These are phyloP conservation scores for Microcebus lehilahytsara DNA, from an alignment of 2,113 vertebrate genomes.

Conservation along the genomic window DNA sequence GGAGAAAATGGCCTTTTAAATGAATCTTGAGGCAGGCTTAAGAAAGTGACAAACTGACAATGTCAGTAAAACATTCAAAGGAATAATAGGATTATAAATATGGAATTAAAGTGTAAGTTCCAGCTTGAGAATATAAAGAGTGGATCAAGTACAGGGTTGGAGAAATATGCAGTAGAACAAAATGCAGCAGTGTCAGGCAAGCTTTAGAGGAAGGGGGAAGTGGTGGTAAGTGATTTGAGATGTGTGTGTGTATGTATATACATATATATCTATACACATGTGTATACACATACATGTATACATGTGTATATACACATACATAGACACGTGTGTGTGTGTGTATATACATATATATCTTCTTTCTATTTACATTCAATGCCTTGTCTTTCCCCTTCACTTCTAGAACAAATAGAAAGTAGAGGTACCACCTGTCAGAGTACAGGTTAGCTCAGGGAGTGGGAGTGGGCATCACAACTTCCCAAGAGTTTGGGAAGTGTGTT, in stretches of 20 bases:
- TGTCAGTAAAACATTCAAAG: not conserved
- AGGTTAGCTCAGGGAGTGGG: accelerated
- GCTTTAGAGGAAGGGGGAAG: accelerated
- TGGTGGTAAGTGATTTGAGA: not conserved
- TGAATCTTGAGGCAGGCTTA: not conserved
- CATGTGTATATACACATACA: too few relatives aligned
- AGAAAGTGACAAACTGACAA: not conserved
- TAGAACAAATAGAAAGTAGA: not conserved
- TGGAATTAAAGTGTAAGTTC: not conserved
- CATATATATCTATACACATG: too few relatives aligned
- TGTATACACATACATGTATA: too few relatives aligned
- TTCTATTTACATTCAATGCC: not conserved
- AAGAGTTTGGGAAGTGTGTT: accelerated
- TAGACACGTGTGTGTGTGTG: too few relatives aligned
- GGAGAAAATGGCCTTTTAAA: not conserved
- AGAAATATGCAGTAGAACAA: not conserved
- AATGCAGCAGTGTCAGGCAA: not conserved
- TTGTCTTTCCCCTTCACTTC: not conserved
- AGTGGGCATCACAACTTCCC: accelerated
- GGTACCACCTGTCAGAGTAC: accelerated
- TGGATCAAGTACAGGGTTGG: accelerated
- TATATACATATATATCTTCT: too few relatives aligned
- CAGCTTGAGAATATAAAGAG: not conserved
- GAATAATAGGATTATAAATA: not conserved
- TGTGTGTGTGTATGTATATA: too few relatives aligned